Conservation (phyloP, 1,140 invertebrate genomes). For the Dryas iulia region DNA sequence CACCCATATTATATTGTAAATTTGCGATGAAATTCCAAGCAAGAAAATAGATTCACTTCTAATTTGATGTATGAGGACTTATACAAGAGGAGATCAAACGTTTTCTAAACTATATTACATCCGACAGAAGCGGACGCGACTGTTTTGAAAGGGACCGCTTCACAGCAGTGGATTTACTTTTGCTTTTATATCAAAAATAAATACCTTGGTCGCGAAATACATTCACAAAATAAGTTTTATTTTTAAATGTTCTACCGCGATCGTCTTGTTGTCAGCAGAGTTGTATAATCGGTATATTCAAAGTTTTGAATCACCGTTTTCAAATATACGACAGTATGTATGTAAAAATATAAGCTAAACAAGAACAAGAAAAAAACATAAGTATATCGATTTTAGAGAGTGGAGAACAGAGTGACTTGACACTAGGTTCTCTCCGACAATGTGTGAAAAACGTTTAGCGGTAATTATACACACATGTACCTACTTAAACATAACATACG, state of each 20-base stretch:
- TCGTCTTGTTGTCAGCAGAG: too few species aligned
- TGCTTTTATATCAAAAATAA: conserved; percentile 44
- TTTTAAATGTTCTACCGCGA: conserved; percentile 43
- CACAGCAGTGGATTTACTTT: conserved; percentile 35
- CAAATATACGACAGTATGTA: too few species aligned
- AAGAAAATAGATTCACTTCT: conserved; percentile 37
- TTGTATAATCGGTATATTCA: too few species aligned
- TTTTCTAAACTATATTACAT: conserved; percentile 52
- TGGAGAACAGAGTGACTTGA: too few species aligned
- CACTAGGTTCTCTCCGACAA: too few species aligned
- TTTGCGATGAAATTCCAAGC: conserved; percentile 17
- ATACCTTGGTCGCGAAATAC: conserved; percentile 48
- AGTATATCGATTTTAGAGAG: too few species aligned
- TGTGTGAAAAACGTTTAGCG: too few species aligned
- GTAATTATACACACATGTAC: too few species aligned
- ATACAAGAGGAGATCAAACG: conserved; percentile 65
- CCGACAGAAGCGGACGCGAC: conserved; percentile 46
- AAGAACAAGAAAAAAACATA: too few species aligned
- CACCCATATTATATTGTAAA: conserved; percentile 8
- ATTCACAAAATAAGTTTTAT: conserved; percentile 43
- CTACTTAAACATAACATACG: too few species aligned
- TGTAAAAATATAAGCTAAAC: too few species aligned
- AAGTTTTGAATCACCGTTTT: too few species aligned
- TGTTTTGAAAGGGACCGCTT: conserved; percentile 43
- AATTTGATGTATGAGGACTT: conserved; percentile 50